Percentiles rank a stretch among this genome's conserved stretches.
phyloP scores from a whole-genome alignment of 2,797 vertebrate species.

The Dicrostonyx torquatus region DNA sequence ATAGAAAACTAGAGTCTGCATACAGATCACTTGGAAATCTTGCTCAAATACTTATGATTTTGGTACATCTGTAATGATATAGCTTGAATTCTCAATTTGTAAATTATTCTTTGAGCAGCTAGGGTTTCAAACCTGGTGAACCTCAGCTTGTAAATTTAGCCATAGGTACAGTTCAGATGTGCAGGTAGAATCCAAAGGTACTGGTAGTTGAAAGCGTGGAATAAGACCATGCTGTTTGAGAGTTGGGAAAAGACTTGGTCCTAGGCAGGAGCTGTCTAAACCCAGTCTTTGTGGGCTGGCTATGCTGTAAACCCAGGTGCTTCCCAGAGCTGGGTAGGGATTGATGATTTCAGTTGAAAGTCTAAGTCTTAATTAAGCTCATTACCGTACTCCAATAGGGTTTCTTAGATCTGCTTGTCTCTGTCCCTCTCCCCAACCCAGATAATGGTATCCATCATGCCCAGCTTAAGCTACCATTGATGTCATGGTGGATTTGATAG shows the following conservation, averaged over 20 bases:
- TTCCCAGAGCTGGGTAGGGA: not conserved
- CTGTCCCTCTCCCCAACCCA: not conserved
- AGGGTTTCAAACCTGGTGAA: conserved; percentile 7
- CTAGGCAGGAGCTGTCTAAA: not conserved
- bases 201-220: not conserved
- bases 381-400: not conserved
- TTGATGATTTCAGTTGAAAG: not conserved
- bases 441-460: not conserved
- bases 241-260: not conserved
- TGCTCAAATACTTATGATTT: conserved; percentile 35
- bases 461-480: not conserved
- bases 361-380: not conserved
- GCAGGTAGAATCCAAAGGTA: not conserved
- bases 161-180: not conserved
- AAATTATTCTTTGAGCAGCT: not conserved
- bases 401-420: not conserved
- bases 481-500: conserved; percentile 1
- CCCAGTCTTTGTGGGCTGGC: not conserved
- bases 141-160: not conserved
- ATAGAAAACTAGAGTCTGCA: conserved; percentile 16
- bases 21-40: not conserved
- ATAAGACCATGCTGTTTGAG: not conserved
- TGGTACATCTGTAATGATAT: not conserved
- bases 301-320: not conserved
- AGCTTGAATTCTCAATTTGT: not conserved